phyloP scores from a whole-genome alignment of 2,888 invertebrate species.

The Leptura quadrifasciata region DNA sequence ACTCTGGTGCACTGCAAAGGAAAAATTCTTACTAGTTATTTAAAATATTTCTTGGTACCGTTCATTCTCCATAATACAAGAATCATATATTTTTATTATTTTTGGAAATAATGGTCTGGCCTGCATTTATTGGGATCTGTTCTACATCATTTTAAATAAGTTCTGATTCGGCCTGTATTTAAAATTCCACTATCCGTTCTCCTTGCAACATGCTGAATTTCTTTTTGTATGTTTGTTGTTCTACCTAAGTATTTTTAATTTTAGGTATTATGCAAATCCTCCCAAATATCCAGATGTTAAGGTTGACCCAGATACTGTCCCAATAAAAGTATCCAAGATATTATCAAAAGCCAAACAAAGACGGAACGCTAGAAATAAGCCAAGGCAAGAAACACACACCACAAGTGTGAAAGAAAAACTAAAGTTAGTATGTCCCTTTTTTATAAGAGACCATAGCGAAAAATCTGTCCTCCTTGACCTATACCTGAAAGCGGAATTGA shows the following conservation, averaged over 20 bases:
- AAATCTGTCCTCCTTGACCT: not conserved
- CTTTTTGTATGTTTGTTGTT: conserved; percentile 17
- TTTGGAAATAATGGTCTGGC: too few species aligned
- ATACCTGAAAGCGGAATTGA: conserved; percentile 25
- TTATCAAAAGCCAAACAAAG: conserved; percentile 51
- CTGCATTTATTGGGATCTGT: too few species aligned
- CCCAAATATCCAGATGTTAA: conserved; percentile 37
- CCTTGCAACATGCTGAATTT: too few species aligned
- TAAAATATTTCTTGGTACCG: too few species aligned
- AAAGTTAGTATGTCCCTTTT: conserved; percentile 30
- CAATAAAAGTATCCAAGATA: conserved; percentile 38
- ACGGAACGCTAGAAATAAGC: conserved; percentile 43
- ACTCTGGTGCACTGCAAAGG: too few species aligned
- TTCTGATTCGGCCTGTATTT: too few species aligned
- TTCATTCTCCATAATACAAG: too few species aligned
- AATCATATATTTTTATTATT: too few species aligned
- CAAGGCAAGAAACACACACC: conserved; percentile 2
- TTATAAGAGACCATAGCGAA: conserved; percentile 22
- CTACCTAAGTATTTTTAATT: conserved; percentile 51
- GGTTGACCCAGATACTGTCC: conserved; percentile 22
- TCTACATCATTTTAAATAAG: too few species aligned
- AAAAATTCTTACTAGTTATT: too few species aligned
- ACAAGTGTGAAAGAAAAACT: not conserved
- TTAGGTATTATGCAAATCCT: conserved; percentile 60
- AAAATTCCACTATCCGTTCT: too few species aligned